Base-by-base conservation (phyloP, 1,140 invertebrate species). In the Procambarus clarkii region DNA sequence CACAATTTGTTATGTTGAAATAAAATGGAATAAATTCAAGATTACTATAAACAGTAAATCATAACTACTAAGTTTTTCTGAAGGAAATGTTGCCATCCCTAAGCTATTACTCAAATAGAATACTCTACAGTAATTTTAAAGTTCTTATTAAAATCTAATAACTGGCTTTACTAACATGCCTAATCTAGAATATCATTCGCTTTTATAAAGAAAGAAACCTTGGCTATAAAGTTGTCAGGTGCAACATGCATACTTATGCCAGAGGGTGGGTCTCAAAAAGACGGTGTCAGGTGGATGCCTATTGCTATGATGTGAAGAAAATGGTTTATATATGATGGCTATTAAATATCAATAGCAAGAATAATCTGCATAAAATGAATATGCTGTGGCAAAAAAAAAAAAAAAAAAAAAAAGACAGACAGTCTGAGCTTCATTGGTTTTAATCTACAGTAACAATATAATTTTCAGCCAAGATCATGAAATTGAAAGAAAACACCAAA, bases 121-220 rank as follows among this genome's bases (percentile, higher is more conserved):
- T 64, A 74, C 15, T 76, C 87, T 89, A 89, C 87, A 81, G 48
- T 81, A 44, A 74, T 81, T 15, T 82, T 82, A 46, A 60, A 89
- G 21, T 81, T 81, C 71, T 45, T 50, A 74, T 76, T 81, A 46
- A 83, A 82, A 81, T 82, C 81, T 78, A 82, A 89, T 76, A 74
- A 81, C 64, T 89, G 79, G 80, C 64, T 89, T 89, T 82, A 82
- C 87, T 89, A 89, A 89, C 87, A 89, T 89, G 87, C 87, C 87
- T 89, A 89, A 76, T 64, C 69, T 71, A 74, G 34, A 82, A 9
- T 34, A 34, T 82, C 80, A 89, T 89, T 81, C 80, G 54, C 69
- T n/a, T 88, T 89, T 76, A 89, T 81, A 50, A 88, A 88, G 69
- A 64, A 74, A 74, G 34, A 21, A 86, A 76, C n/a, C 46, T 82